phyloP scores from a whole-genome alignment of 2,888 invertebrate species.

The Choristoneura rosaceana region DNA sequence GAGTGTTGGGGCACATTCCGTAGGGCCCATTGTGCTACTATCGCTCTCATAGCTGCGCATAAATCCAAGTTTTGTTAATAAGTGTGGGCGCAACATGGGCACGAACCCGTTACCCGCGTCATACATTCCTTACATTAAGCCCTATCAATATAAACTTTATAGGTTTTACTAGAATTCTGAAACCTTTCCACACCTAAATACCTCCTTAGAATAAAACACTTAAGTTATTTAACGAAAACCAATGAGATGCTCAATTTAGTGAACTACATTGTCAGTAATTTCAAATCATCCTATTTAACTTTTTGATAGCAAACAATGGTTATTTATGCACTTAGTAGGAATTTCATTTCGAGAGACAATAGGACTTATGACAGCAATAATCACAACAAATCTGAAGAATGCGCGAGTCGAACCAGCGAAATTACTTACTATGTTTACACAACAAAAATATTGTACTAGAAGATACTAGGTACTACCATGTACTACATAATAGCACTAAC shows the following conservation, averaged over 20 bases:
- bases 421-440: not conserved
- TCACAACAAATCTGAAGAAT: constrained; percentile 4
- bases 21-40: constrained; percentile 76
- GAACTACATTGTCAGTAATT: not conserved
- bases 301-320: not conserved
- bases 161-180: constrained; percentile 1
- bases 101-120: constrained; percentile 67
- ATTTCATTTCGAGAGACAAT: not conserved
- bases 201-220: too few species aligned
- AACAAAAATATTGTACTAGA: not conserved
- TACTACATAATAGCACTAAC: not conserved
- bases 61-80: constrained; percentile 81
- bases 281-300: not conserved
- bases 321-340: not conserved
- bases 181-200: not conserved
- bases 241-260: not conserved
- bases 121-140: constrained; percentile 57
- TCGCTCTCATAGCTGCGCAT: constrained; percentile 72
- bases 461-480: not conserved
- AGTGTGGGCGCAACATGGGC: constrained; percentile 78
- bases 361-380: not conserved
- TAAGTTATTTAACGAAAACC: not conserved
- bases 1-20: constrained; percentile 77
- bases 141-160: constrained; percentile 40
- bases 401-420: not conserved